Conservation (phyloP, 2,888 invertebrate genomes). For the Thymelicus lineola region DNA sequence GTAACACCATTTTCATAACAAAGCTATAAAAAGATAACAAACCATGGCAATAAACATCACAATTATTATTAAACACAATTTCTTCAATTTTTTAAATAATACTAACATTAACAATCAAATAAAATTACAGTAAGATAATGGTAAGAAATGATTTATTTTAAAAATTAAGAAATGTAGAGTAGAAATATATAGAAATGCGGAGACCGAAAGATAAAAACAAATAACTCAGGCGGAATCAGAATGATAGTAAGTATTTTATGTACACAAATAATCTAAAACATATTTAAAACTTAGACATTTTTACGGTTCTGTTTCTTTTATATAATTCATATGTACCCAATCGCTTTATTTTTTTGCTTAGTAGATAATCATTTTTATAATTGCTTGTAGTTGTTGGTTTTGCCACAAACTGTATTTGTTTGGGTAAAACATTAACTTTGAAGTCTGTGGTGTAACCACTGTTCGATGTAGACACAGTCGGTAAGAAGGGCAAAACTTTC, state of each 20-base stretch:
- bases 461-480: slow-evolving; percentile 68
- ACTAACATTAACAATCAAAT: slow-evolving; percentile 7
- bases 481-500: slow-evolving; percentile 71
- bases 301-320: slow-evolving; percentile 65
- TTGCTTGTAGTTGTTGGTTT: slow-evolving; percentile 58
- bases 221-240: slow-evolving; percentile 16
- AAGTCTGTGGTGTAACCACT: slow-evolving; percentile 75
- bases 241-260: not conserved
- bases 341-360: slow-evolving; percentile 64
- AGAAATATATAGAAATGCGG: slow-evolving; percentile 6
- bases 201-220: slow-evolving; percentile 5
- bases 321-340: slow-evolving; percentile 67
- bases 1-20: not conserved
- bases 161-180: slow-evolving; percentile 11
- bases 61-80: not conserved
- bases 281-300: slow-evolving; percentile 71
- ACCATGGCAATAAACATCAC: not conserved
- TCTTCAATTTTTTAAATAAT: not conserved
- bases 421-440: slow-evolving; percentile 66
- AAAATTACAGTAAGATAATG: not conserved
- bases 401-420: slow-evolving; percentile 66
- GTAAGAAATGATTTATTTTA: not conserved
- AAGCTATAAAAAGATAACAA: slow-evolving; percentile 5
- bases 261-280: not conserved
- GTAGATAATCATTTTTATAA: slow-evolving; percentile 67